Evolutionary conservation across 2,888 invertebrate species (phyloP).

Genomic region (Hirtodrosophila trivittata): DNA sequence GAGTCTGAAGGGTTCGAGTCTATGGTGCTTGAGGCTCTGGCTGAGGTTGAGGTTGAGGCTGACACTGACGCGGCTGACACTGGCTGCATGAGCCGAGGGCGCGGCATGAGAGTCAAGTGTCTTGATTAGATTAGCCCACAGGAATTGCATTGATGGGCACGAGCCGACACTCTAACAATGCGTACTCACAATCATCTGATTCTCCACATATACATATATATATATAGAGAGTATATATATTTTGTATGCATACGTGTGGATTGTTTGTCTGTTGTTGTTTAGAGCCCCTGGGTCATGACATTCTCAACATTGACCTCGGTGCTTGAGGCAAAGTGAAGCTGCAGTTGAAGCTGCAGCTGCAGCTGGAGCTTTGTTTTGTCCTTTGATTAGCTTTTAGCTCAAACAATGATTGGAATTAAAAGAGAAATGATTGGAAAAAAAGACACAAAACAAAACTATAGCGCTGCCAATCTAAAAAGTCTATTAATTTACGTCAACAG

Average conservation of each 20-base stretch:
- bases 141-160: conserved; percentile 49
- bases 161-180: conserved; percentile 41
- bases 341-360: not conserved
- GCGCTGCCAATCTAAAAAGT: conserved; percentile 14
- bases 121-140: conserved; percentile 65
- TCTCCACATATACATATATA: no score
- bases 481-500: conserved; percentile 42
- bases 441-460: not conserved
- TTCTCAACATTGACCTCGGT: conserved; percentile 9
- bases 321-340: not conserved
- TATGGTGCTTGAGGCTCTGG: conserved; percentile 27
- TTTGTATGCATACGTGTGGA: no score
- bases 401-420: not conserved
- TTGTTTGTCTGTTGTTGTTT: no score
- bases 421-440: not conserved
- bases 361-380: conserved; percentile 28
- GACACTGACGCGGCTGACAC: not conserved
- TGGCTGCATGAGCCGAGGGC: not conserved
- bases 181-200: conserved; percentile 5
- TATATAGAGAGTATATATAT: no score
- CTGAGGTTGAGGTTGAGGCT: not conserved
- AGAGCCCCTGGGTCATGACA: conserved; percentile 16
- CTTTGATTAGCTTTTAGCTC: conserved; percentile 31
- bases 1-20: conserved; percentile 32
- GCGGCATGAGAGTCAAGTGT: conserved; percentile 36